Conservation (phyloP, 2,113 vertebrate species). For the Clarias batrachus region DNA sequence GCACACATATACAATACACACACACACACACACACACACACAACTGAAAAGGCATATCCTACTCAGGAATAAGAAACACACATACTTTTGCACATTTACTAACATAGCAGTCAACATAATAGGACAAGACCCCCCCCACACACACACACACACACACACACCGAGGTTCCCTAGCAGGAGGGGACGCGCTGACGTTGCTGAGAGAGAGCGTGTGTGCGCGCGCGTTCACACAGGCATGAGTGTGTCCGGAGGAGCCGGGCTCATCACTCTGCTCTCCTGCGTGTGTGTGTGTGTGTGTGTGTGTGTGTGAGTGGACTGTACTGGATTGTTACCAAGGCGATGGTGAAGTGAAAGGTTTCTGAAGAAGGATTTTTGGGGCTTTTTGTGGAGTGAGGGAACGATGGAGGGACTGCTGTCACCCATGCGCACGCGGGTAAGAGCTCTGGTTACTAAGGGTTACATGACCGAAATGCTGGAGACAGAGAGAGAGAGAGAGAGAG, state of each 20-base stretch:
- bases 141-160: conserved; percentile 42
- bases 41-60: conserved; percentile 6
- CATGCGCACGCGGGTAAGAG: conserved; percentile 76
- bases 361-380: conserved; percentile 38
- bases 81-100: not conserved
- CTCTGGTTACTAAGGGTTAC: conserved; percentile 61
- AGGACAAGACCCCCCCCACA: conserved; percentile 35
- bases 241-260: conserved; percentile 43
- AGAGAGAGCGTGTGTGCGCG: conserved; percentile 43
- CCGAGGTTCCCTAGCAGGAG: conserved; percentile 37
- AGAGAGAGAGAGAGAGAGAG: conserved; percentile 15
- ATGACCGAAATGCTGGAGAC: conserved; percentile 53
- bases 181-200: conserved; percentile 39
- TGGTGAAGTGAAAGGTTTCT: conserved; percentile 43
- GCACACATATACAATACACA: not conserved
- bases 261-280: conserved; percentile 41
- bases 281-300: not conserved
- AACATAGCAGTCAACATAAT: not conserved
- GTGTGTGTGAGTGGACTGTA: conserved; percentile 31
- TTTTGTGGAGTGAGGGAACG: conserved; percentile 51
- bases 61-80: conserved; percentile 37
- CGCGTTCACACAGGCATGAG: conserved; percentile 28
- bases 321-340: conserved; percentile 42
- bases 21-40: not conserved
- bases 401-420: conserved; percentile 79